Conservation (phyloP, 2,888 invertebrate genomes). For the Orthosia gracilis region DNA sequence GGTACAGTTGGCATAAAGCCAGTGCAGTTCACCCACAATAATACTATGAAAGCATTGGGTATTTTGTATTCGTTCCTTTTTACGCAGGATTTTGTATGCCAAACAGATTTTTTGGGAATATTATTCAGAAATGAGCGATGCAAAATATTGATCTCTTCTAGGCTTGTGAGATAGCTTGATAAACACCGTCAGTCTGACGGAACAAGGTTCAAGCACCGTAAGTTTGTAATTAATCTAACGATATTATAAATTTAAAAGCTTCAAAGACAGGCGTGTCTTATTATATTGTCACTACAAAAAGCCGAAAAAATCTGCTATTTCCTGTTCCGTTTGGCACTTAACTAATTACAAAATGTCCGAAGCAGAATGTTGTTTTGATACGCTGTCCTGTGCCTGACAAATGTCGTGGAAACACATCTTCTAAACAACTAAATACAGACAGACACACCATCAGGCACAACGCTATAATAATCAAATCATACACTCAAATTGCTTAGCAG, state of each 20-base stretch:
- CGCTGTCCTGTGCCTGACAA: background rate
- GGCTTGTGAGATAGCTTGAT: background rate
- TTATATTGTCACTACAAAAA: background rate
- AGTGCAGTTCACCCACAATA: slow-evolving; percentile 28
- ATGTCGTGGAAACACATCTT: background rate
- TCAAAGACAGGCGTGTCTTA: no score
- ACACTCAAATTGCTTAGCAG: no score
- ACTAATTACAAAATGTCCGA: background rate
- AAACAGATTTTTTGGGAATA: background rate
- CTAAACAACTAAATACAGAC: background rate
- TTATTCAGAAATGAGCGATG: slow-evolving; percentile 1
- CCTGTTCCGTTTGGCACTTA: background rate
- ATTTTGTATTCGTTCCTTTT: slow-evolving; percentile 32
- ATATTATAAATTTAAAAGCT: no score
- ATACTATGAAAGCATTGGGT: slow-evolving; percentile 35
- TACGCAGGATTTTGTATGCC: slow-evolving; percentile 29
- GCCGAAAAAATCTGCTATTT: background rate
- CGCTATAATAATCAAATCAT: background rate
- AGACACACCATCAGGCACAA: background rate
- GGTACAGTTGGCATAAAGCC: slow-evolving; percentile 38
- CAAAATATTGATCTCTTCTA: background rate
- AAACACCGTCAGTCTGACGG: no score
- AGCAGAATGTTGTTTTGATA: background rate
- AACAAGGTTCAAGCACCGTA: no score
- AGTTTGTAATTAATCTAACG: no score